Evolutionary conservation across 2,113 vertebrate genomes (phyloP).

Genomic region (Pardalotus punctatus): DNA sequence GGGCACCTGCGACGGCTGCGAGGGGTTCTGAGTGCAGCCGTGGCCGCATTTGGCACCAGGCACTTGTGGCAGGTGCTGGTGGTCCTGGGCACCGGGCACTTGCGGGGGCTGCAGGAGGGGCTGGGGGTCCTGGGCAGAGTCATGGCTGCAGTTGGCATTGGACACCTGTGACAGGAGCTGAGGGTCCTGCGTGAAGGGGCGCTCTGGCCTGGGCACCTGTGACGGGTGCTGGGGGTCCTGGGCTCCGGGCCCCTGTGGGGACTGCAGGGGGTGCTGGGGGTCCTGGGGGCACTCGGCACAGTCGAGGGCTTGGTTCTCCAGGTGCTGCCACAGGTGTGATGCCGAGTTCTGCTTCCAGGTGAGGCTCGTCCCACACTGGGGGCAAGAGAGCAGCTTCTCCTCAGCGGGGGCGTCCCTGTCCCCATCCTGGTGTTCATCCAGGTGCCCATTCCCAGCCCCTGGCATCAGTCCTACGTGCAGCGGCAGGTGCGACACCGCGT

Average conservation of each 20-base stretch:
- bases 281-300: neutral
- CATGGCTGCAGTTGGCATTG: neutral
- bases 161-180: neutral
- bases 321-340: neutral
- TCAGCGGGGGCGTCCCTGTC: rapidly evolving
- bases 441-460: neutral
- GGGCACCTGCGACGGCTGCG: neutral
- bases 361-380: neutral
- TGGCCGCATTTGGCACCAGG: neutral
- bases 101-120: neutral
- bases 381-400: neutral
- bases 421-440: neutral
- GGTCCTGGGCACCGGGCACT: neutral
- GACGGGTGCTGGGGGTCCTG: neutral
- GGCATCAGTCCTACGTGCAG: rapidly evolving
- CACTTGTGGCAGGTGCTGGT: neutral
- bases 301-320: neutral
- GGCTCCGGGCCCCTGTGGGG: neutral
- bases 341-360: neutral
- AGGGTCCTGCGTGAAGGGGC: neutral
- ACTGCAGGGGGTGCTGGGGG: neutral
- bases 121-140: neutral
- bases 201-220: neutral
- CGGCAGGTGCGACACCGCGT: neutral
- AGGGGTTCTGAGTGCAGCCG: neutral